Percentiles rank a stretch among this genome's conserved stretches.
These are phyloP conservation scores for Ruditapes philippinarum DNA, from an alignment of 1,140 invertebrate species.

Conservation along the genomic window DNA sequence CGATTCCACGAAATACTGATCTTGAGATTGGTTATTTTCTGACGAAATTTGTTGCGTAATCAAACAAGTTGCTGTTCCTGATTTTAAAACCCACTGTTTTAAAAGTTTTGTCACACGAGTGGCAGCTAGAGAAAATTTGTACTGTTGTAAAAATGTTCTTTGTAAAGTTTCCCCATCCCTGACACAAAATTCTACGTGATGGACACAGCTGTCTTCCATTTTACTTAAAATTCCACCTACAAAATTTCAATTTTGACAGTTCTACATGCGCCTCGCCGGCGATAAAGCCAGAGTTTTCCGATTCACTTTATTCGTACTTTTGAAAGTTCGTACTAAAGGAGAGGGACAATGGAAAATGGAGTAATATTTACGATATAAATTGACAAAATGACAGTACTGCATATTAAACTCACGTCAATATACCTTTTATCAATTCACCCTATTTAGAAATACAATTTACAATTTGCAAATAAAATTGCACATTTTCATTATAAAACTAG, in stretches of 20 bases:
- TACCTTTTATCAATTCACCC: too few relatives aligned
- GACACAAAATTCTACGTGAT: conserved; percentile 88
- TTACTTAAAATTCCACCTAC: not conserved
- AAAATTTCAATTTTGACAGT: not conserved
- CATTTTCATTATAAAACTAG: too few relatives aligned
- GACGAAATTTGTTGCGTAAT: conserved; percentile 81
- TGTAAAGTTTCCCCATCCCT: conserved; percentile 78
- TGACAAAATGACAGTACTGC: too few relatives aligned
- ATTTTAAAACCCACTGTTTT: conserved; percentile 85
- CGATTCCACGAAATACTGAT: conserved; percentile 66
- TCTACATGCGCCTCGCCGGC: not conserved
- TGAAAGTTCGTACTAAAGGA: too few relatives aligned
- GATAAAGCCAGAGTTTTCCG: not conserved
- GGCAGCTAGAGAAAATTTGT: conserved; percentile 84
- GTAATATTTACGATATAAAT: too few relatives aligned
- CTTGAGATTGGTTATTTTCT: not conserved
- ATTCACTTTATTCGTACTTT: too few relatives aligned
- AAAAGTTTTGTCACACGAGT: conserved; percentile 77
- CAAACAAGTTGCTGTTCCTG: conserved; percentile 84
- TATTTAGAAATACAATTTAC: too few relatives aligned
- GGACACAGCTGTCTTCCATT: conserved; percentile 77
- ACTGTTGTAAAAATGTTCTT: conserved; percentile 79
- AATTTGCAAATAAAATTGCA: too few relatives aligned
- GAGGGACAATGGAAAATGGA: too few relatives aligned
- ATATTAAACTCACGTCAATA: too few relatives aligned